These are phyloP conservation scores for Uloborus plumipes DNA, from an alignment of 2,888 invertebrate species.

Conservation along the genomic window DNA sequence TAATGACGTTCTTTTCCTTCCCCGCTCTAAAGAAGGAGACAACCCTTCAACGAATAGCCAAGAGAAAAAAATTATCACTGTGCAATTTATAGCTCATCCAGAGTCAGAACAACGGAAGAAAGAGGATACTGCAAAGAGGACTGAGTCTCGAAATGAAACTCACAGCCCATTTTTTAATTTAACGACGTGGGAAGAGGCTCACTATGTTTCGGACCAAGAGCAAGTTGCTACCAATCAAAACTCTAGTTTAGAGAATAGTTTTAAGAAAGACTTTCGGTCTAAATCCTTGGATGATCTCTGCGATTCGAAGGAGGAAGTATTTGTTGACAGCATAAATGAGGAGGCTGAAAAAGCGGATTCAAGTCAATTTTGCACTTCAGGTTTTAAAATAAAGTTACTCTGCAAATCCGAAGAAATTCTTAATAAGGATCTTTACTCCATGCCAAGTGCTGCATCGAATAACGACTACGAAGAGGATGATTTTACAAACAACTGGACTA, in stretches of 20 bases:
- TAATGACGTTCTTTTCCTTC: conserved; percentile 38
- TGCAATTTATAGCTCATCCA: conserved; percentile 30
- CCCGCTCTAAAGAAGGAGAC: not conserved
- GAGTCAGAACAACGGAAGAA: not conserved
- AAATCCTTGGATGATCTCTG: conserved; percentile 50
- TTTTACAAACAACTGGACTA: no score
- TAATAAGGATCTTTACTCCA: not conserved
- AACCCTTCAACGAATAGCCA: not conserved
- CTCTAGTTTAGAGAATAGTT: not conserved
- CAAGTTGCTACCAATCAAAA: not conserved
- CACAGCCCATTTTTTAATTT: conserved; percentile 34
- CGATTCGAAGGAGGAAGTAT: conserved; percentile 8
- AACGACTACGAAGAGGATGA: no score
- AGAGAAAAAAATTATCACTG: conserved; percentile 28
- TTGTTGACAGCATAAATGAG: not conserved
- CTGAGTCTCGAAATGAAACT: not conserved
- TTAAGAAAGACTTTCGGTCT: conserved; percentile 19
- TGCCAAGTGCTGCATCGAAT: no score
- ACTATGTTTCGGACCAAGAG: conserved; percentile 14
- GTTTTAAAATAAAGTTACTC: conserved; percentile 1
- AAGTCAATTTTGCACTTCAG: not conserved
- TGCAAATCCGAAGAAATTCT: conserved; percentile 29
- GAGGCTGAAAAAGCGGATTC: not conserved
- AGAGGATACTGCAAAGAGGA: not conserved
- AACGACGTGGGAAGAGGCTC: conserved; percentile 49